Conservation (phyloP, 2,797 vertebrate species). For the Syngnathus rostellatus region DNA sequence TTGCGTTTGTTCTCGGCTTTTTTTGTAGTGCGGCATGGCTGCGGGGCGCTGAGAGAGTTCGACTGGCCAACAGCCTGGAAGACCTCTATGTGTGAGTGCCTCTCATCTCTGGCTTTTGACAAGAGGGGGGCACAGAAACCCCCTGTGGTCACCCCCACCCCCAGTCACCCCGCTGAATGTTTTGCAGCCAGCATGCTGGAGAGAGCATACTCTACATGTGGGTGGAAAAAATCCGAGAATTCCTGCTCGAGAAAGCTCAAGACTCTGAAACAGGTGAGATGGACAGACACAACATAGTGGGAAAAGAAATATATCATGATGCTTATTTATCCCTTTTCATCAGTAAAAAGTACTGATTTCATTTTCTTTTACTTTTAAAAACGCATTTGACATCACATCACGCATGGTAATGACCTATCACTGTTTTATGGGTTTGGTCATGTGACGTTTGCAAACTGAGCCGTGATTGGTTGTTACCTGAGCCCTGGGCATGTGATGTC, state of each 20-base stretch:
- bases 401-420: no score
- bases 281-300: neutral
- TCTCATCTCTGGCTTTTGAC: slow-evolving; percentile 38
- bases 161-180: slow-evolving; percentile 10
- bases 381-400: no score
- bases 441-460: no score
- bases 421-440: no score
- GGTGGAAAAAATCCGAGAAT: slow-evolving; percentile 90
- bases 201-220: slow-evolving; percentile 93
- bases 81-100: slow-evolving; percentile 88
- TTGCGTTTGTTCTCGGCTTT: slow-evolving; percentile 39
- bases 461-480: no score
- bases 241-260: slow-evolving; percentile 79
- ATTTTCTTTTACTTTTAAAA: no score
- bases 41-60: slow-evolving; percentile 74
- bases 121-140: slow-evolving; percentile 15
- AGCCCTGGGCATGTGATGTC: no score
- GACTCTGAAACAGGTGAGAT: slow-evolving; percentile 76
- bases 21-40: slow-evolving; percentile 87
- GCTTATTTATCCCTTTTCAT: no score
- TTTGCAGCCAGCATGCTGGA: slow-evolving; percentile 79
- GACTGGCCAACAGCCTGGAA: slow-evolving; percentile 83
- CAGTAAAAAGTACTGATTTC: no score
- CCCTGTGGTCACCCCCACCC: slow-evolving; percentile 20
- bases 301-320: neutral